Base-by-base conservation (phyloP, 2,888 invertebrate species). In the Andrena chrysosceles region DNA sequence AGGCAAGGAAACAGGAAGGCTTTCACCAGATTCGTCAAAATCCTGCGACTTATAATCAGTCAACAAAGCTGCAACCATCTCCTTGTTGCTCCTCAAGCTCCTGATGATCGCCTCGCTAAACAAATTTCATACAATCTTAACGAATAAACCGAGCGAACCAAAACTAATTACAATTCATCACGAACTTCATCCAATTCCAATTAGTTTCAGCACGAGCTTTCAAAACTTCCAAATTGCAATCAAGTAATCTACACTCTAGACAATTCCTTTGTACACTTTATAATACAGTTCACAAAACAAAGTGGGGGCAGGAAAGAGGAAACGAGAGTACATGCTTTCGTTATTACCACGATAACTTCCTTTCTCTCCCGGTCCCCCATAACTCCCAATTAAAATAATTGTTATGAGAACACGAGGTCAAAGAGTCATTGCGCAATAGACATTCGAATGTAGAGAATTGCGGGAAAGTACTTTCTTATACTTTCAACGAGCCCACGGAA, bases 31-130 rank as follows among this genome's bases (percentile, higher is more conserved):
- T 0, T 95, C 95, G 64, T 95, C 95, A 0, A 95, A 95, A 54
- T 92, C 92, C 76, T 94, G 93, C 0, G 96, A 95, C 86, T 96
- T 96, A 91, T 96, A 96, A 93, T 97, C 97, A 2, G 97, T 96
- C 56, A 97, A 93, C 54, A 97, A 93, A 0, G 97, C 96, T 0
- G 96, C 95, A 78, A 97, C 96, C 13, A 97, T 96, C 59, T 96
- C 96, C 89, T 96, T 96, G 90, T 97, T 96, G 16, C 96, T 94
- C 69, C 96, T 94, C 75, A 97, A 96, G 69, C 96, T 96, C 87
- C 95, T 95, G 88, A 96, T 94, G 86, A 96, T 96, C n/a, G 96
- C 96, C 63, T 96, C 96, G 26, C 96, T 96, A 92, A 60, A 54
- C 0, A 74, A 70, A 33, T 48, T 60, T 60, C 13, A 26, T 6